Evolutionary conservation across 1,140 invertebrate species (phyloP).

Genomic region (Drosophila suzukii): DNA sequence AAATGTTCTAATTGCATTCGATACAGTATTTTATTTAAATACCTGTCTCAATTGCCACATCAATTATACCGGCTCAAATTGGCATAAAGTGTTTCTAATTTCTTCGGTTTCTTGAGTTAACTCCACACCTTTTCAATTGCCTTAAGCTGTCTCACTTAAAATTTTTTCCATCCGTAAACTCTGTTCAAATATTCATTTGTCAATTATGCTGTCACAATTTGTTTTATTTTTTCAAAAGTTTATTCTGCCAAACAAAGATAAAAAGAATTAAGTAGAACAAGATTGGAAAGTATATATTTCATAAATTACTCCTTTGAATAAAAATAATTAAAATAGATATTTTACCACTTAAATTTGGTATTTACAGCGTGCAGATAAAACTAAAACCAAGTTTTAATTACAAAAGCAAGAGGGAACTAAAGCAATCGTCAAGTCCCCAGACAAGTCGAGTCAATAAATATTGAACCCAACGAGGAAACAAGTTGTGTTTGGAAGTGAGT

Average conservation of each 20-base stretch:
- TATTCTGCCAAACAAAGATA: not conserved
- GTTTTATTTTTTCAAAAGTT: not conserved
- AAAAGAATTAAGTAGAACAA: not conserved
- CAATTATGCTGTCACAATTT: not conserved
- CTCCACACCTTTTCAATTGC: not conserved
- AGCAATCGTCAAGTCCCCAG: conserved; percentile 16
- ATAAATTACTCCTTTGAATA: not conserved
- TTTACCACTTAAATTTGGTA: no score
- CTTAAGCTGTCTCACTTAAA: not conserved
- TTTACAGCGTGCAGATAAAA: not conserved
- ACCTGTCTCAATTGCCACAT: not conserved
- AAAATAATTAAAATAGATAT: not conserved
- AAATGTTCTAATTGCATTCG: conserved; percentile 1
- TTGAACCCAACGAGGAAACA: conserved; percentile 38
- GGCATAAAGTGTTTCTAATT: not conserved
- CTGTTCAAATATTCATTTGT: not conserved
- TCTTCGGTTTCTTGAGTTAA: not conserved
- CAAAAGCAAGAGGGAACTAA: conserved; percentile 13
- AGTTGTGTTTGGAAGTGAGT: conserved; percentile 60
- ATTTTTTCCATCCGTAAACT: not conserved
- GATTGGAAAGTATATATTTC: not conserved
- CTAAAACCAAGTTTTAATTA: conserved; percentile 15
- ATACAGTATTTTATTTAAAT: not conserved
- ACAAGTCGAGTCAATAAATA: conserved; percentile 53
- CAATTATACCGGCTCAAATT: conserved; percentile 2